Percentiles rank a stretch among this genome's conserved stretches.
Conservation (phyloP, 2,888 invertebrate species). For the Nymphalis urticae region DNA sequence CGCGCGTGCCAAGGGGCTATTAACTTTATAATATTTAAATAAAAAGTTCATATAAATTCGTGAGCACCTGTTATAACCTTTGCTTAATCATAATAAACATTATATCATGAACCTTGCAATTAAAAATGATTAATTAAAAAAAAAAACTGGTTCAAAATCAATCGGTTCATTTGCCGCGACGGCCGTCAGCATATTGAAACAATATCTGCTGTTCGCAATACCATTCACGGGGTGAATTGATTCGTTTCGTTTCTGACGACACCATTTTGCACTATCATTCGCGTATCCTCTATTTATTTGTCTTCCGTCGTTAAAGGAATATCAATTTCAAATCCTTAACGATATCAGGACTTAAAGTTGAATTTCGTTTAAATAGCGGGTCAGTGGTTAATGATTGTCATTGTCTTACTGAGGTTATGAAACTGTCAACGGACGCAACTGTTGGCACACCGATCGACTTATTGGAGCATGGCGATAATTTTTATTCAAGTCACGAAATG, state of each 20-base stretch:
- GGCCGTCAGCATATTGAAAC: conserved; percentile 61
- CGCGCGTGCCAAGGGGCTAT: not conserved
- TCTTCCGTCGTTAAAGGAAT: conserved; percentile 43
- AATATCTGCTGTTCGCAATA: conserved; percentile 58
- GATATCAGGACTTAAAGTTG: conserved; percentile 41
- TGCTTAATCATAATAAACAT: conserved; percentile 7
- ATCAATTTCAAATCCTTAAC: conserved; percentile 53
- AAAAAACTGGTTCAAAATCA: conserved; percentile 66
- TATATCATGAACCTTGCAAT: conserved; percentile 34
- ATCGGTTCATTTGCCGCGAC: conserved; percentile 59
- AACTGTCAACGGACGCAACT: conserved; percentile 60
- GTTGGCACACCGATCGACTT: conserved; percentile 72
- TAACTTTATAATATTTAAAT: conserved; percentile 4
- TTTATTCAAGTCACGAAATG: conserved; percentile 71
- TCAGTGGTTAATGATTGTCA: conserved; percentile 59
- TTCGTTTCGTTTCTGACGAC: conserved; percentile 63
- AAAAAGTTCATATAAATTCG: conserved; percentile 6
- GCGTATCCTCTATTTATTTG: conserved; percentile 22
- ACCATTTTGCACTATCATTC: conserved; percentile 60
- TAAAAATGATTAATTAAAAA: conserved; percentile 43
- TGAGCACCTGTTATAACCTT: conserved; percentile 1
- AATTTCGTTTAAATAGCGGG: conserved; percentile 41
- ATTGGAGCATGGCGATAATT: conserved; percentile 74
- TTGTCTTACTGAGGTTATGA: conserved; percentile 72
- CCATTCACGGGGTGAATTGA: conserved; percentile 68